A percentile compares a stretch with the other conserved stretches of the same genome.
Conservation (phyloP, 2,888 invertebrate species). For the Drepana falcataria region DNA sequence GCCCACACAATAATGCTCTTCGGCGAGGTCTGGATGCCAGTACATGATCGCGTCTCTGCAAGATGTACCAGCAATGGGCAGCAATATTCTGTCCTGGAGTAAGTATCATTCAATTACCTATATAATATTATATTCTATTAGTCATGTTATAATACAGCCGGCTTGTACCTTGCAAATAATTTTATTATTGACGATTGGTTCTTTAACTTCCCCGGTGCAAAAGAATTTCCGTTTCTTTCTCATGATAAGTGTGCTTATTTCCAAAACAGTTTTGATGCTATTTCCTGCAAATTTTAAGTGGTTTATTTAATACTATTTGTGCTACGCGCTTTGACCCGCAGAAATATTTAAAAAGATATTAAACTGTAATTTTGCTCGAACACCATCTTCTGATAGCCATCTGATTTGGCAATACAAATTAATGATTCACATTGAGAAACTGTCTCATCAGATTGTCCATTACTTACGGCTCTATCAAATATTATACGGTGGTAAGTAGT, state of each 20-base stretch:
- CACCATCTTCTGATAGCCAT: too few species aligned
- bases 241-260: conserved; percentile 68
- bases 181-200: conserved; percentile 72
- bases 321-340: too few species aligned
- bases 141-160: too few species aligned
- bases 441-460: too few species aligned
- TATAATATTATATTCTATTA: too few species aligned
- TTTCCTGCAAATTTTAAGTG: conserved; percentile 40
- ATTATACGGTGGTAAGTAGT: too few species aligned
- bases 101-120: not conserved
- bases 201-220: conserved; percentile 71
- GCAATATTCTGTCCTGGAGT: conserved; percentile 59
- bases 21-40: conserved; percentile 68
- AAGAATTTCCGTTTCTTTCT: conserved; percentile 70
- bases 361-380: too few species aligned
- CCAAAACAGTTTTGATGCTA: conserved; percentile 68
- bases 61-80: conserved; percentile 66
- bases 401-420: too few species aligned
- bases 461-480: too few species aligned
- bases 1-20: conserved; percentile 71
- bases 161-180: conserved; percentile 62
- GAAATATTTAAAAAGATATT: too few species aligned
- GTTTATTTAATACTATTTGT: too few species aligned
- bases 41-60: conserved; percentile 73
- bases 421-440: too few species aligned